These are phyloP conservation scores for Montipora foliosa DNA, from an alignment of 64 coral and sea anemone genomes.

Conservation along the genomic window DNA sequence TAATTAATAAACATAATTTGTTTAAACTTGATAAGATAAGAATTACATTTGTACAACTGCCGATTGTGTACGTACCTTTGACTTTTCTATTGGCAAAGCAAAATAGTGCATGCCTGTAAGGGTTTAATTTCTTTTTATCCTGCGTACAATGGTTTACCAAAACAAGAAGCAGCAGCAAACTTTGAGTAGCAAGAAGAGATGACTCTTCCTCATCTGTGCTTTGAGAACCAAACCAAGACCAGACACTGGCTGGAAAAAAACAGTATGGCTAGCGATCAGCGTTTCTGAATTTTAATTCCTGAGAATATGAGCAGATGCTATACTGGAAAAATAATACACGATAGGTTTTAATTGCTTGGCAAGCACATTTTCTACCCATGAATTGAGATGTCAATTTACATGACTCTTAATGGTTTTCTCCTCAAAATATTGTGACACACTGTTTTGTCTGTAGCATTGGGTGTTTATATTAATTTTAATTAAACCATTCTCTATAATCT, in stretches of 20 bases:
- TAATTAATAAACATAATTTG: background rate
- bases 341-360: no score
- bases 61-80: slow-evolving; percentile 58
- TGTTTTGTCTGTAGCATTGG: no score
- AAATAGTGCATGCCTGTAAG: slow-evolving; percentile 93
- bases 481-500: no score
- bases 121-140: slow-evolving; percentile 83
- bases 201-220: slow-evolving; percentile 20
- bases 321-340: no score
- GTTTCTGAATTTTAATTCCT: no score
- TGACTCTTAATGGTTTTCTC: no score
- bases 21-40: background rate
- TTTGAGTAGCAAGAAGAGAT: slow-evolving; percentile 87
- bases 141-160: slow-evolving; percentile 99
- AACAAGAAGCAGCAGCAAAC: slow-evolving; percentile 84
- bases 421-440: no score
- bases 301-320: no score
- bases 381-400: no score
- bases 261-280: no score
- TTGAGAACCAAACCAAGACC: slow-evolving; percentile 95
- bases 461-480: no score
- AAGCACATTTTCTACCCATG: no score
- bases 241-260: slow-evolving; percentile 81
- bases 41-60: background rate
- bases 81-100: slow-evolving; percentile 79